Conservation (phyloP, 1,140 invertebrate genomes). For the Apis florea region DNA sequence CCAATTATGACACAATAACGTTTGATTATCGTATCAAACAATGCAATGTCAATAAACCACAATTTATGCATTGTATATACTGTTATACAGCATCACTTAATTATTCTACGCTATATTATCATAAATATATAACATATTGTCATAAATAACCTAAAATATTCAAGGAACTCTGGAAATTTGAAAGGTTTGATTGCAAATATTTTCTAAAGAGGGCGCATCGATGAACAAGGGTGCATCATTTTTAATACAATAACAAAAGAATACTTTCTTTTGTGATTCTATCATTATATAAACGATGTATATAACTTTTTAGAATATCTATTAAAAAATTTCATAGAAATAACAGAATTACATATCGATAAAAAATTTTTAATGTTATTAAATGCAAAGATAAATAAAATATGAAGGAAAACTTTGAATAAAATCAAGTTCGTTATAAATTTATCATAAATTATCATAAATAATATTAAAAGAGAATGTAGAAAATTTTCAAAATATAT, state of each 20-base stretch:
- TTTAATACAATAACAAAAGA: neutral
- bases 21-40: neutral
- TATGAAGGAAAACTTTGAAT: neutral
- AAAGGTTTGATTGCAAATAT: neutral
- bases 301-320: neutral
- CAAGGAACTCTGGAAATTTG: neutral
- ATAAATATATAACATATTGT: too few species aligned
- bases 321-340: neutral
- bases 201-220: slow-evolving; percentile 4
- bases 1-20: slow-evolving; percentile 25
- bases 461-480: neutral
- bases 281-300: neutral
- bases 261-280: neutral
- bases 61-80: neutral
- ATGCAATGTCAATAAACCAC: neutral
- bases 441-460: neutral
- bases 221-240: neutral
- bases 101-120: neutral
- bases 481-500: neutral
- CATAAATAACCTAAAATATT: slow-evolving; percentile 16
- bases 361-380: neutral
- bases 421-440: neutral
- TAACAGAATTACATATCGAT: neutral
- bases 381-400: slow-evolving; percentile 1
- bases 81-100: neutral